Base-by-base conservation (phyloP, 2,113 vertebrate species). In the Pagrus major region DNA sequence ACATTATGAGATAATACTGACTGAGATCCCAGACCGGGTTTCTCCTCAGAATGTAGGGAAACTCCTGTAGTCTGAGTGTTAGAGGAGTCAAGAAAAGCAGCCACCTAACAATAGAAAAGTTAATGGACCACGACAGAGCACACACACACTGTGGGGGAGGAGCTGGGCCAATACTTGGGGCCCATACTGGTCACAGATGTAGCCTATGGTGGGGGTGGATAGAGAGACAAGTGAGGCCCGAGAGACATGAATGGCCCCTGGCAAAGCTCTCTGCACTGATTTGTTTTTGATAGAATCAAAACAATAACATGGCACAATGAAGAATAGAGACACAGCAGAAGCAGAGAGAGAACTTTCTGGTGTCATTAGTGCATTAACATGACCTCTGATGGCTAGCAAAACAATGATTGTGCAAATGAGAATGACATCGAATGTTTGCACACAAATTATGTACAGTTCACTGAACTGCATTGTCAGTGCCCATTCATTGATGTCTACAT, bases 81-180 rank as follows among this genome's bases (percentile, higher is more conserved):
- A n/a, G 55, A 81, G 70, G n/a, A 68, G 51, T 51, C 54, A 88
- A 84, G 61, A 88, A 78, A 83, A 78, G 82, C 81, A 72, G 64
- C 71, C 68, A 47, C 25, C 51, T 21, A 89, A 91, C 85, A 92
- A 91, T 84, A 75, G 79, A 85, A 76, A 90, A 87, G 84, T 89
- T 76, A 89, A 89, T 83, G 71, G 81, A 86, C 76, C 61, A 85
- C 68, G 78, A 80, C 77, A 61, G 63, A 77, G 79, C 55, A 31
- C 80, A 80, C 72, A 80, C 72, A 87, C 66, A 81, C 35, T 77
- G 77, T 71, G 84, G 88, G 78, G 86, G 86, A 81, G 80, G 88
- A 73, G 83, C 81, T 60, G 63, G 39, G 66, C 54, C 56, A 70
- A 72, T 35, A 74, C 70, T 23, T 12, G 78, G 59, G 82, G 67